Conservation (phyloP, 2,888 invertebrate species). For the Drosophila paramelanica region DNA sequence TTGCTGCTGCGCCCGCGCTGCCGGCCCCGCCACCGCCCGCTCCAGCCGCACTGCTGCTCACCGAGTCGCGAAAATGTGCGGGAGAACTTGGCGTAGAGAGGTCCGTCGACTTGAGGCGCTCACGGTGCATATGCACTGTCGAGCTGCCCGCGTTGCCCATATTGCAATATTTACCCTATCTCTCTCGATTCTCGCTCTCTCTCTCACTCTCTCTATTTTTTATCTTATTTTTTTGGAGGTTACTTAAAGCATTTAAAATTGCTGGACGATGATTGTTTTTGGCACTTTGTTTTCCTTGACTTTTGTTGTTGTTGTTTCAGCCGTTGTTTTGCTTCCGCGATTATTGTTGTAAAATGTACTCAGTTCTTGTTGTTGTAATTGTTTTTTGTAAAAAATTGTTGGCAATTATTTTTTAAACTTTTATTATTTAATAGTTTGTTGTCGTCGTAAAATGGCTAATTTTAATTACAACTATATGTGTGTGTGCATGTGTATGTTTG, state of each 20-base stretch:
- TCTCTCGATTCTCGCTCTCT: slow-evolving; percentile 22
- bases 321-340: slow-evolving; percentile 38
- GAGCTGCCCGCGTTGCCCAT: slow-evolving; percentile 85
- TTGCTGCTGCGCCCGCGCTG: slow-evolving; percentile 61
- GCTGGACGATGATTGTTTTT: slow-evolving; percentile 56
- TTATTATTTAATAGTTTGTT: slow-evolving; percentile 74
- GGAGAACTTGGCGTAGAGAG: slow-evolving; percentile 83
- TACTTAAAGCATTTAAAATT: slow-evolving; percentile 52
- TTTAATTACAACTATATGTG: slow-evolving; percentile 58
- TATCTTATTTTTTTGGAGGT: slow-evolving; percentile 46
- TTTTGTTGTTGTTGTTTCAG: slow-evolving; percentile 21
- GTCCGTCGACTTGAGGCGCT: slow-evolving; percentile 90
- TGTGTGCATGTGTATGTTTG: slow-evolving; percentile 22
- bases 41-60: slow-evolving; percentile 38
- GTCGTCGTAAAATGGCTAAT: slow-evolving; percentile 75
- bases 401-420: slow-evolving; percentile 39
- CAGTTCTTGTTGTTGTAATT: slow-evolving; percentile 27
- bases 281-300: slow-evolving; percentile 66
- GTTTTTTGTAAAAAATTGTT: slow-evolving; percentile 35
- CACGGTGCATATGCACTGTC: slow-evolving; percentile 86
- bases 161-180: slow-evolving; percentile 31
- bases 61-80: slow-evolving; percentile 73
- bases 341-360: slow-evolving; percentile 18
- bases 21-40: slow-evolving; percentile 35
- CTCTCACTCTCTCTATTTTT: slow-evolving; percentile 11